phyloP scores from a whole-genome alignment of 1,140 invertebrate species.

The Drosophila arawakana region DNA sequence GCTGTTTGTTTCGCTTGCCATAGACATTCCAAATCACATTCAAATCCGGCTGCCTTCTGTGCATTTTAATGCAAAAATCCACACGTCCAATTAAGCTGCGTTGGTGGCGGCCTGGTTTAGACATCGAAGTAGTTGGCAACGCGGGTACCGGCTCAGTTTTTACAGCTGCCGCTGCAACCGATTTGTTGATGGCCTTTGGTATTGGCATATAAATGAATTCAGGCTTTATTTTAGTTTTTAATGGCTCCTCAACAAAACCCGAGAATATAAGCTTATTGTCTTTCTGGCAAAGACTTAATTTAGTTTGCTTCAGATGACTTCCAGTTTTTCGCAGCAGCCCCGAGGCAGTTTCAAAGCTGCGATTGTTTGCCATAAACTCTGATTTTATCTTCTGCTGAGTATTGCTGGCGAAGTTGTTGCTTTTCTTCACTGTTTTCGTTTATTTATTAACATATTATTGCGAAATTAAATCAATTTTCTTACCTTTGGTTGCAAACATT shows the following conservation, averaged over 20 bases:
- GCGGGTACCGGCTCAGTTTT: slow-evolving; percentile 30
- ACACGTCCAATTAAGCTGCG: slow-evolving; percentile 61
- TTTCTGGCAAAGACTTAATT: slow-evolving; percentile 53
- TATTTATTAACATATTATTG: neutral
- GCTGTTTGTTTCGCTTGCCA: slow-evolving; percentile 43
- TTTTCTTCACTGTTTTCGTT: slow-evolving; percentile 12
- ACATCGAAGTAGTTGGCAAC: slow-evolving; percentile 32
- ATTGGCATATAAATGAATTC: slow-evolving; percentile 61
- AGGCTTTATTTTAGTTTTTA: slow-evolving; percentile 26
- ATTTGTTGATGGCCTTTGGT: slow-evolving; percentile 7
- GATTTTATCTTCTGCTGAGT: slow-evolving; percentile 57
- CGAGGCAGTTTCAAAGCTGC: slow-evolving; percentile 58
- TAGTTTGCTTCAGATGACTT: slow-evolving; percentile 65
- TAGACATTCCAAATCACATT: slow-evolving; percentile 76
- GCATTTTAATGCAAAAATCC: slow-evolving; percentile 71
- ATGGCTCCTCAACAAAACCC: slow-evolving; percentile 50
- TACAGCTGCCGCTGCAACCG: neutral
- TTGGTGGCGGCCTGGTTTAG: slow-evolving; percentile 50
- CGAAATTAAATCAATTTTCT: slow-evolving; percentile 1
- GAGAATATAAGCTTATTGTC: slow-evolving; percentile 65
- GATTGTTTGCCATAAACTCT: slow-evolving; percentile 32
- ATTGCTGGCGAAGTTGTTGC: slow-evolving; percentile 30
- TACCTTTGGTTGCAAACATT: slow-evolving; percentile 60
- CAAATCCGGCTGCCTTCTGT: slow-evolving; percentile 57
- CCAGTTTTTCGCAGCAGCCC: slow-evolving; percentile 41